These are phyloP conservation scores for Athalia cordata DNA, from an alignment of 2,888 invertebrate genomes.

Conservation along the genomic window DNA sequence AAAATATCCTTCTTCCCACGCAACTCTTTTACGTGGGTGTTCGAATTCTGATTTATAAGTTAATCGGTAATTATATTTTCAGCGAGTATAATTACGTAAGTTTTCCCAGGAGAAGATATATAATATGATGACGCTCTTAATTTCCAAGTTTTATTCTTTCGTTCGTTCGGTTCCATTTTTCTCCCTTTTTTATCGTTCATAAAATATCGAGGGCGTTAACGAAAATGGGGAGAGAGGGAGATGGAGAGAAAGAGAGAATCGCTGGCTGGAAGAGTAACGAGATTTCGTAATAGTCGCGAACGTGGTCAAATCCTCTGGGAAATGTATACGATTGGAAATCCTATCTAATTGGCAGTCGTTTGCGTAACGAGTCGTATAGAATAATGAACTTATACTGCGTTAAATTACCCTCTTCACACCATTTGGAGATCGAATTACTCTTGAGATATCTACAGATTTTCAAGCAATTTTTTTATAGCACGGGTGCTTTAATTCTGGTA, in stretches of 20 bases:
- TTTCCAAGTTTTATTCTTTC: too few relatives aligned
- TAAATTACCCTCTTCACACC: neutral
- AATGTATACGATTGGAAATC: constrained; percentile 28
- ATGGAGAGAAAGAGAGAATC: neutral
- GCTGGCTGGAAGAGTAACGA: neutral
- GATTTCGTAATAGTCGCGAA: constrained; percentile 20
- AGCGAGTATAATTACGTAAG: too few relatives aligned
- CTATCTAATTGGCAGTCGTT: constrained; percentile 29
- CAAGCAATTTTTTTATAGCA: too few relatives aligned
- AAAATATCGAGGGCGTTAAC: neutral
- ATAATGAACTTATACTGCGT: constrained; percentile 1
- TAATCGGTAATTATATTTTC: too few relatives aligned
- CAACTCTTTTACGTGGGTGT: too few relatives aligned
- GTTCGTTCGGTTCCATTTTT: neutral
- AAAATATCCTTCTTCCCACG: too few relatives aligned
- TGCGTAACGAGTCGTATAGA: constrained; percentile 13
- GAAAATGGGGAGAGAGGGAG: neutral
- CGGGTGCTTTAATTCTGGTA: too few relatives aligned
- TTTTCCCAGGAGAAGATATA: too few relatives aligned
- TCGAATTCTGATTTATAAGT: too few relatives aligned
- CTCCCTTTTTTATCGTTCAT: neutral
- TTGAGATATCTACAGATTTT: too few relatives aligned
- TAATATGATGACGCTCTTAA: too few relatives aligned
- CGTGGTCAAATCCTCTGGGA: constrained; percentile 21
- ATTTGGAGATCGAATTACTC: neutral